Percentiles rank a stretch among this genome's conserved stretches.
These are phyloP conservation scores for Erythrolamprus reginae DNA, from an alignment of 2,113 vertebrate genomes.

Conservation along the genomic window DNA sequence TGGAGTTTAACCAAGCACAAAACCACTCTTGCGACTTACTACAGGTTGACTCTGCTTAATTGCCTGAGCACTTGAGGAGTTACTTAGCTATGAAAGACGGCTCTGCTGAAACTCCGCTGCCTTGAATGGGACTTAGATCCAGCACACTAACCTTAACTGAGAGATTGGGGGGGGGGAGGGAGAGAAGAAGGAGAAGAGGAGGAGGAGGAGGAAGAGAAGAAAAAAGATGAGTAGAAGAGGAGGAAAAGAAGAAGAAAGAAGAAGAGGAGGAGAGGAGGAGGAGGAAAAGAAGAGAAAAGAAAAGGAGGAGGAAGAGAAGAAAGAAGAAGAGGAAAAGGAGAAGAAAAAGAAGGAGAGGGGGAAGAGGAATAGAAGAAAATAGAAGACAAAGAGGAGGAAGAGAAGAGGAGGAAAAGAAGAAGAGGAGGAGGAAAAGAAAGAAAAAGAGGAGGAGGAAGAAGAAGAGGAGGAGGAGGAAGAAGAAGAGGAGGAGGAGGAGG, in stretches of 20 bases:
- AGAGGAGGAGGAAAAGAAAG: no score
- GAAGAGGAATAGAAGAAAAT: accelerated
- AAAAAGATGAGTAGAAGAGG: no score
- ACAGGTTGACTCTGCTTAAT: neutral
- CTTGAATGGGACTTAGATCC: neutral
- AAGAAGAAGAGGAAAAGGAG: accelerated
- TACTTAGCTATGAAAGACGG: neutral
- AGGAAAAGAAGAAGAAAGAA: accelerated
- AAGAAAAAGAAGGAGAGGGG: accelerated
- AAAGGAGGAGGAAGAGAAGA: accelerated
- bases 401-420: no score
- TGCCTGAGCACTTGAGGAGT: neutral
- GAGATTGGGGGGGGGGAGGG: no score
- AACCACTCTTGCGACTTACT: neutral
- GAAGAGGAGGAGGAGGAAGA: no score
- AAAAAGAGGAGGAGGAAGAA: no score
- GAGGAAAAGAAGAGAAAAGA: accelerated
- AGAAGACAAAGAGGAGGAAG: no score
- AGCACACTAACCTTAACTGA: neutral
- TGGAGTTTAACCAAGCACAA: neutral
- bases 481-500: no score
- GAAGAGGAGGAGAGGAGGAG: accelerated
- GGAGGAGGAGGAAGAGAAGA: no score
- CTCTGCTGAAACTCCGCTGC: neutral
- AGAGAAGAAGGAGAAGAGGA: no score